Conservation (phyloP, 1,140 invertebrate genomes). For the Pemphigus obesinymphae region DNA sequence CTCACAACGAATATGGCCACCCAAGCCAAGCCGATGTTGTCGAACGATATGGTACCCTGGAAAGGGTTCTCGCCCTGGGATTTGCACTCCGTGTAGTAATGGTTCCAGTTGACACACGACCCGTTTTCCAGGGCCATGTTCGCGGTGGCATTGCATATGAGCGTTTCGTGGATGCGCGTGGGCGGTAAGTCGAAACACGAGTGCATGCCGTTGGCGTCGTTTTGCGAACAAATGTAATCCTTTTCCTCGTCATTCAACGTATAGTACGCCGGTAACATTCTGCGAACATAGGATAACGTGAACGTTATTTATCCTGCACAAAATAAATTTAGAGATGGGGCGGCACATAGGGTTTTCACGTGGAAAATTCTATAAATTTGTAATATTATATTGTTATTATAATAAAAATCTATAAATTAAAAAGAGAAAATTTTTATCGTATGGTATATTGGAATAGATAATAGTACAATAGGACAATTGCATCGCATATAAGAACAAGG, state of each 20-base stretch:
- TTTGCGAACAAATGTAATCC: conserved; percentile 95
- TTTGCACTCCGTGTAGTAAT: conserved; percentile 94
- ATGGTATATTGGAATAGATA: too few species aligned
- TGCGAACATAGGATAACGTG: conserved; percentile 51
- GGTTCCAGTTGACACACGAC: conserved; percentile 96
- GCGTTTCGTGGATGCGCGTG: conserved; percentile 55
- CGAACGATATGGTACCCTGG: conserved; percentile 98
- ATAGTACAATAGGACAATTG: too few species aligned
- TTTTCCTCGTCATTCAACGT: conserved; percentile 72
- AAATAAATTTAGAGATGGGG: too few species aligned
- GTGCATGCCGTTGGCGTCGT: conserved; percentile 93
- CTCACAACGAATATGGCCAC: conserved; percentile 98
- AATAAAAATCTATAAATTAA: too few species aligned
- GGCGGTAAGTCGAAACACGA: conserved; percentile 81
- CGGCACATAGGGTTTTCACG: too few species aligned
- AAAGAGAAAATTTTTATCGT: too few species aligned
- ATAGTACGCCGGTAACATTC: conserved; percentile 70
- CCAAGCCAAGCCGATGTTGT: conserved; percentile 99
- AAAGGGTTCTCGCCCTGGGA: conserved; percentile 94
- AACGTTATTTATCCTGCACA: too few species aligned
- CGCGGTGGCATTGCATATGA: conserved; percentile 58
- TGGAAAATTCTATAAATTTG: too few species aligned
- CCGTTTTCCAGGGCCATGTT: conserved; percentile 54
- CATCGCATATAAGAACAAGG: too few species aligned
- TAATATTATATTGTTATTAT: too few species aligned